phyloP scores from a whole-genome alignment of 2,797 vertebrate species.

The Myotis planiceps region DNA sequence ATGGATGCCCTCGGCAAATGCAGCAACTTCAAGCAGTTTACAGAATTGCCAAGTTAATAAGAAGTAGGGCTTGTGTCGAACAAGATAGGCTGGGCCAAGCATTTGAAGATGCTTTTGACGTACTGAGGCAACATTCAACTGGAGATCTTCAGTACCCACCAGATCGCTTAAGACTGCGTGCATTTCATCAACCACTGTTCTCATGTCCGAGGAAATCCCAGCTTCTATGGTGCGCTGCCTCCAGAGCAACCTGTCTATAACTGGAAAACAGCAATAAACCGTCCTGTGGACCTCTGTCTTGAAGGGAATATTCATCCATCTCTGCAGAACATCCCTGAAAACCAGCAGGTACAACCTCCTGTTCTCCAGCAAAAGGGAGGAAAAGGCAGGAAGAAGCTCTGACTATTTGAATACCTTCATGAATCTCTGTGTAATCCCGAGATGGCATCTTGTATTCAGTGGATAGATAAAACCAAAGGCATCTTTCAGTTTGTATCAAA shows the following conservation, averaged over 20 bases:
- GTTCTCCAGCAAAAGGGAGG: conserved; percentile 87
- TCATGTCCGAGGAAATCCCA: conserved; percentile 85
- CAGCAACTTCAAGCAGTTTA: neutral
- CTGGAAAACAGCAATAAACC: conserved; percentile 88
- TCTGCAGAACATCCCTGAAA: conserved; percentile 84
- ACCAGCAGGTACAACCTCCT: conserved; percentile 84
- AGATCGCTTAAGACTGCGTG: conserved; percentile 90
- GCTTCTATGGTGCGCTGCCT: conserved; percentile 86
- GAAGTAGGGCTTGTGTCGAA: conserved; percentile 90
- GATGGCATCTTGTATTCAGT: conserved; percentile 97
- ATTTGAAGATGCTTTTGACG: conserved; percentile 96
- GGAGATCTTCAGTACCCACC: conserved; percentile 86
- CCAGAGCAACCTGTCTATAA: conserved; percentile 85
- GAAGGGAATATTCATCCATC: conserved; percentile 80
- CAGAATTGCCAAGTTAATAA: conserved; percentile 79
- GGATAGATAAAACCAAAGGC: conserved; percentile 94
- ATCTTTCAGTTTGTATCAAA: conserved; percentile 98
- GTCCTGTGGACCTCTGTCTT: conserved; percentile 67
- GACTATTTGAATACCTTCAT: conserved; percentile 96
- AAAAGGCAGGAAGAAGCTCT: conserved; percentile 96
- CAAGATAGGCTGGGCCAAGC: conserved; percentile 92
- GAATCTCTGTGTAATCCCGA: conserved; percentile 93
- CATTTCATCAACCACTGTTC: conserved; percentile 86
- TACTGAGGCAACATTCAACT: conserved; percentile 93
- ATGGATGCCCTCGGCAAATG: too few relatives aligned